Base-by-base conservation (phyloP, 2,888 invertebrate species). In the Tachina grossa region DNA sequence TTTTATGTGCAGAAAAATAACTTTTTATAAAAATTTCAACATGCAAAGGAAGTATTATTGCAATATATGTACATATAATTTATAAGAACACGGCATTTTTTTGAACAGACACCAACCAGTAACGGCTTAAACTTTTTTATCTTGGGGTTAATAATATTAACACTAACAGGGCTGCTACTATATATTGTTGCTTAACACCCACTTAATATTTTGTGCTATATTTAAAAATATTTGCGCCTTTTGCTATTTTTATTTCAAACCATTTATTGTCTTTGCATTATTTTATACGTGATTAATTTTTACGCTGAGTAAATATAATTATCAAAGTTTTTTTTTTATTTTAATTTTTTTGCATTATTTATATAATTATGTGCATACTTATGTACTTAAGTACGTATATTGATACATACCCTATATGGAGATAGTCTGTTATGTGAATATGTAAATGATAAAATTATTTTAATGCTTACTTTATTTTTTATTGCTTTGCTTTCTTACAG, bases 401-500 rank as follows among this genome's bases (percentile, higher is more conserved):
- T 74, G 39, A 55, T 47, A 22, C 43, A 61, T 19, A 47, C 74
- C 66, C 16, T 66, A 59, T 77, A 71, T 65, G 76, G 76, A 45
- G 49, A 22, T 45, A 71, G 16, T 76, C 19, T 65, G 47, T 57
- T 63, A 51, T 63, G 43, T 55, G n/a, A 63, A 77, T 72, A 59
- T 59, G 65, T 16, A 72, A 66, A 66, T 72, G 61, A 81, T 78
- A 22, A 65, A 84, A 51, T 66, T 16, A 61, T 71, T 49, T 65
- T 77, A 53, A 61, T 63, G 16, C 69, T 74, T 49, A 13, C 47
- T 47, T 31, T 45, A 22, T 51, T 82, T 76, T 69, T n/a, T 31
- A 31, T 31, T 31, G 31, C 31, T 31, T n/a, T 80, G 59, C 68
- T 59, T 22, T 69, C 43, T 87, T 85, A 9, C 75, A 92, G 92